Conservation (phyloP, 2,888 invertebrate species). For the Thelaira solivaga region DNA sequence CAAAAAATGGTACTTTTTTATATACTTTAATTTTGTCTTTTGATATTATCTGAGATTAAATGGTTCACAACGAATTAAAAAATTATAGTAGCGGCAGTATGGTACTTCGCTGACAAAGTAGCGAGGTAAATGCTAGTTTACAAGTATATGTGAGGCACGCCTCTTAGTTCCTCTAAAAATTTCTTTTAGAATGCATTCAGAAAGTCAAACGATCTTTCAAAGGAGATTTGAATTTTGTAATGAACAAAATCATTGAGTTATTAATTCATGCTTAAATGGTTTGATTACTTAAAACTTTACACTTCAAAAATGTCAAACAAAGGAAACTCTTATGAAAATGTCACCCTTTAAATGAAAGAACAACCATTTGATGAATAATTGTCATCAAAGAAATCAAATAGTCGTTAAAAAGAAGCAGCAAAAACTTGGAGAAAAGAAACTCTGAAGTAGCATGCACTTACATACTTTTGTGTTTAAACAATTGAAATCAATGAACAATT, state of each 20-base stretch:
- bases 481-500: slow-evolving; percentile 57
- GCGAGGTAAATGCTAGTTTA: no score
- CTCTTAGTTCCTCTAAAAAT: no score
- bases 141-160: no score
- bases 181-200: no score
- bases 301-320: slow-evolving; percentile 57
- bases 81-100: no score
- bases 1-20: no score
- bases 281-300: slow-evolving; percentile 62
- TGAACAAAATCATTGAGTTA: slow-evolving; percentile 41
- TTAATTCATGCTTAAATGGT: slow-evolving; percentile 47
- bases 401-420: slow-evolving; percentile 21
- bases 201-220: not conserved
- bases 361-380: slow-evolving; percentile 38
- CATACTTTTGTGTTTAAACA: no score
- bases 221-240: slow-evolving; percentile 36
- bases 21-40: no score
- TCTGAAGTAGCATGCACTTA: slow-evolving; percentile 30
- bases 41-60: no score
- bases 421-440: slow-evolving; percentile 35
- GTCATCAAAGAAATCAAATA: slow-evolving; percentile 54
- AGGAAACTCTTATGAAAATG: slow-evolving; percentile 28
- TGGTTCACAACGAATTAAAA: no score
- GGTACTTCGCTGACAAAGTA: no score
- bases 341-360: slow-evolving; percentile 24